Evolutionary conservation across 2,113 vertebrate genomes (phyloP), one percentile per base, ranked within the genome.

Genomic region (Zeus faber): DNA sequence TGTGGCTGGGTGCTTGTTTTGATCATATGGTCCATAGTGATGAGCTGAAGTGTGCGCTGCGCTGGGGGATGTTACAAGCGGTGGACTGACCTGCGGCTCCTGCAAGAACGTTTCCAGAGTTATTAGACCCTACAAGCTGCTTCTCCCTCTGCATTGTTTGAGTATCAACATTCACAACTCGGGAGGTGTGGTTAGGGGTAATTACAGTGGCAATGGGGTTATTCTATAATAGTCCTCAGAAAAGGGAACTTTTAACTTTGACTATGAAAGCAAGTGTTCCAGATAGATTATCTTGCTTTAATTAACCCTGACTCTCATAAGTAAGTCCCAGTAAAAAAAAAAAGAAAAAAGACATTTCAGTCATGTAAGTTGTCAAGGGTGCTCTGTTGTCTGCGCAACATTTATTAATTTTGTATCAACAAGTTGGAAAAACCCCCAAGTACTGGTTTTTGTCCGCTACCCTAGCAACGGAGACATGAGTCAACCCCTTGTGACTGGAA

Each of bases 371-470:
- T 45, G 35, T 49, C 11, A 48, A 44, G n/a, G 40, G 14, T 31
- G 21, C 44, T 54, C 26, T 4, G 9, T 13, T 43, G 29, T 37
- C 3, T 68, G 33, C 45, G 21, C 72, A 56, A 64, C 24, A 10
- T n/a, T 49, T 58, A 31, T 63, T 66, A 27, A 51, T 71, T 65
- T 14, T 25, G 53, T 55, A 20, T 29, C 39, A 55, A 44, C 54
- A 71, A 72, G 73, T 75, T 76, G 65, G 49, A 57, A n/a, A 70
- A 62, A 43, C 61, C 56, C 21, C 57, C 72, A 81, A 79, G 79
- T 72, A 62, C 49, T 73, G 69, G 77, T 81, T 52, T n/a, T 8
- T 66, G 49, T 53, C 27, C 13, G 74, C 67, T 55, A 70, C 74
- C 64, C 40, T 58, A 54, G 47, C 49, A 60, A 46, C 22, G 14